phyloP scores from a whole-genome alignment of 1,140 invertebrate species.

The Hylaeus anthracinus region DNA sequence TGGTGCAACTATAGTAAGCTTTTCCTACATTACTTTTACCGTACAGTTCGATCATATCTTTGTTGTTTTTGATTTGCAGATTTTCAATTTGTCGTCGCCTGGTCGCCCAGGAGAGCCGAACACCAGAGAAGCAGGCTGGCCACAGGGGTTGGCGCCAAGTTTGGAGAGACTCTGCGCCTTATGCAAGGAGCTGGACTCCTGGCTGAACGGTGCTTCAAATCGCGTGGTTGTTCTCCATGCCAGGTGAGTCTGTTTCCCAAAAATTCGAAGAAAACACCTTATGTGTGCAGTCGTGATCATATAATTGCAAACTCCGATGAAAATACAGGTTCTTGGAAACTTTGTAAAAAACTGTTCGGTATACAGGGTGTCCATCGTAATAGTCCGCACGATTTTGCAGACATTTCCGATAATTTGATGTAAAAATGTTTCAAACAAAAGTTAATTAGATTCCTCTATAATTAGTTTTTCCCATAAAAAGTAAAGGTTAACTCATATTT shows the following conservation, averaged over 20 bases:
- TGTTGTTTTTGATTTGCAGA: conserved; percentile 82
- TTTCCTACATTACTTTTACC: no score
- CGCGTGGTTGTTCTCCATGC: conserved; percentile 93
- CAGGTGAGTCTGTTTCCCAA: conserved; percentile 82
- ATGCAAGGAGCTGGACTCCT: conserved; percentile 96
- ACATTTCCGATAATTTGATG: no score
- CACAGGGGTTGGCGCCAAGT: conserved; percentile 91
- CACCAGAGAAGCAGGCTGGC: conserved; percentile 93
- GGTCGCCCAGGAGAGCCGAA: conserved; percentile 81
- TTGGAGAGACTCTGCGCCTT: conserved; percentile 93
- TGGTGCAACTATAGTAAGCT: no score
- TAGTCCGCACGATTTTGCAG: no score
- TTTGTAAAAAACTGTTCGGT: no score
- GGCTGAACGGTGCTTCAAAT: conserved; percentile 90
- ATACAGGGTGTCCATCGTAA: no score
- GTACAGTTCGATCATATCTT: neutral
- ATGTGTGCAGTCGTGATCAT: no score
- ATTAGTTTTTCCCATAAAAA: no score
- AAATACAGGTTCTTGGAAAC: no score
- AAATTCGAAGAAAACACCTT: neutral
- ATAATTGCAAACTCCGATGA: neutral
- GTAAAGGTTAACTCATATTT: no score
- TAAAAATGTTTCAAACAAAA: no score
- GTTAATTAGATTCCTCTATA: no score
- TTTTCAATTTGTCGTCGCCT: conserved; percentile 92